phyloP scores from a whole-genome alignment of 2,888 invertebrate genomes.

The Latrodectus elegans region DNA sequence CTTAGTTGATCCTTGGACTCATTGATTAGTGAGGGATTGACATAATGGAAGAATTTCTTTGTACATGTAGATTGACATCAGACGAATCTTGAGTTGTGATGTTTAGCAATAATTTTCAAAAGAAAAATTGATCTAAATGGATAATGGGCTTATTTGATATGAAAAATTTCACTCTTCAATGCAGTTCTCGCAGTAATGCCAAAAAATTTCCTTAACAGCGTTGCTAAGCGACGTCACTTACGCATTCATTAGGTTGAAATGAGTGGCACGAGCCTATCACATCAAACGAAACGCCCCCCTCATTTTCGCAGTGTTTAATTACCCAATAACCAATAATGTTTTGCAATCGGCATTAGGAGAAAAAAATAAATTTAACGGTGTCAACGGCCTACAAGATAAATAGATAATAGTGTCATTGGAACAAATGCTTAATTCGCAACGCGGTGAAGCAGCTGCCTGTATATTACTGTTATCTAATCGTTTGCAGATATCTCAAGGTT shows the following conservation, averaged over 20 bases:
- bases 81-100: too few species aligned
- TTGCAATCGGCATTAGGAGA: background rate
- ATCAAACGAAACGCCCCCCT: background rate
- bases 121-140: too few species aligned
- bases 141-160: too few species aligned
- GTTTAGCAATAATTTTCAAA: too few species aligned
- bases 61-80: too few species aligned
- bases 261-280: background rate
- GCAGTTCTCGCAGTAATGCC: background rate
- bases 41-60: too few species aligned
- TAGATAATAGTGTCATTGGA: constrained; percentile 59
- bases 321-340: constrained; percentile 3
- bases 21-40: too few species aligned
- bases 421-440: constrained; percentile 21
- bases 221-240: background rate
- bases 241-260: background rate
- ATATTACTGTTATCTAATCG: constrained; percentile 31
- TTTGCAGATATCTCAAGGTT: constrained; percentile 35
- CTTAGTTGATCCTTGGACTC: too few species aligned
- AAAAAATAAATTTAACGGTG: constrained; percentile 18
- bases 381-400: constrained; percentile 52
- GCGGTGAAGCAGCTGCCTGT: background rate
- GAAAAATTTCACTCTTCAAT: too few species aligned
- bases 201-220: background rate
- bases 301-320: background rate